Conservation (phyloP, 2,113 vertebrate genomes). For the Scolopax mira region DNA sequence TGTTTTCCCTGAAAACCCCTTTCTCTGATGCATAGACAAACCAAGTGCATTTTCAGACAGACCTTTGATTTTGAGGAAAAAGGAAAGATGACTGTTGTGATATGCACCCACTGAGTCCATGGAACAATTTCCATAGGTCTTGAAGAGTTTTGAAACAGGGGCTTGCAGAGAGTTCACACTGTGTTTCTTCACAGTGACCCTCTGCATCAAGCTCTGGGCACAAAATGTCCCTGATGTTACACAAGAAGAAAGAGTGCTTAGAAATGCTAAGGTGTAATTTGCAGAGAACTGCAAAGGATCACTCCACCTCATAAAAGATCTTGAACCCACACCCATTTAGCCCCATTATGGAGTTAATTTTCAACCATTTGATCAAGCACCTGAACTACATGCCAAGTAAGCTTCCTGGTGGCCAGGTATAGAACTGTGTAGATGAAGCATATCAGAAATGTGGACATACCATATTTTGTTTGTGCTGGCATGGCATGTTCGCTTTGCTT, state of each 20-base stretch:
- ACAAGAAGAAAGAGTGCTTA: background rate
- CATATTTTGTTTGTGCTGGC: background rate
- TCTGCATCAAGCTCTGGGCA: background rate
- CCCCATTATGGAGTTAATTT: background rate
- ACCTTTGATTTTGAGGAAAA: background rate
- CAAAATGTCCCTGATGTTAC: background rate
- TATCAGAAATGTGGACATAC: background rate
- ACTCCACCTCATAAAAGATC: background rate
- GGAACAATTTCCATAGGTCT: background rate
- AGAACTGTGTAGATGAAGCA: background rate
- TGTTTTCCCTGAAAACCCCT: background rate
- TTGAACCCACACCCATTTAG: background rate
- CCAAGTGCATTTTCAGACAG: background rate
- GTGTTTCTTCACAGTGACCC: fast-evolving
- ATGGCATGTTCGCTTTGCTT: background rate
- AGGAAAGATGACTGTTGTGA: background rate
- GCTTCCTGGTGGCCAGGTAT: background rate
- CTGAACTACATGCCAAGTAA: background rate
- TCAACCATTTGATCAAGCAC: background rate
- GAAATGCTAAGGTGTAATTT: background rate
- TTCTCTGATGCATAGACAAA: background rate
- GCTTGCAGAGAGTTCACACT: fast-evolving
- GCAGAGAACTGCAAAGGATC: background rate
- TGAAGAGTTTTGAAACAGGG: background rate
- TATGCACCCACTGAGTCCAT: background rate